These are phyloP conservation scores for Pavo muticus DNA, from an alignment of 2,113 vertebrate genomes.

Conservation along the genomic window DNA sequence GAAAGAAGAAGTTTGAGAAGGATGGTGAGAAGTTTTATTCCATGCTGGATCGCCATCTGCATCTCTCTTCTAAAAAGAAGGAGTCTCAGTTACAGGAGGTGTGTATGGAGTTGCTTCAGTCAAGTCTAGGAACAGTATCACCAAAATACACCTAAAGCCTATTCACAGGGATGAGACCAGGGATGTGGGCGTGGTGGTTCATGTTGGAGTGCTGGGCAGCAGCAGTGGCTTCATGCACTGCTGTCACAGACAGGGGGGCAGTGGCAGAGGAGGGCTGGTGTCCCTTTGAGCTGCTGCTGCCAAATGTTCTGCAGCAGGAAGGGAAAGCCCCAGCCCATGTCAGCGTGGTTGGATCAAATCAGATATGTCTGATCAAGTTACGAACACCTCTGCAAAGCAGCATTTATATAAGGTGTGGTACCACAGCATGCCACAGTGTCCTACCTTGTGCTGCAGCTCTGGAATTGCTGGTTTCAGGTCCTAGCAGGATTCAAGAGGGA, in stretches of 20 bases:
- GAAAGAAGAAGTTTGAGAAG: conserved; percentile 97
- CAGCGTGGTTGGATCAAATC: not conserved
- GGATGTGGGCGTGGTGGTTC: not conserved
- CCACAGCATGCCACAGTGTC: fast-evolving
- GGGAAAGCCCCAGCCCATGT: not conserved
- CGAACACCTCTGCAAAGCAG: not conserved
- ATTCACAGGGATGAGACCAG: not conserved
- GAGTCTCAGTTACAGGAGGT: conserved; percentile 95
- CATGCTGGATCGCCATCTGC: conserved; percentile 92
- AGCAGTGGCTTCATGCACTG: not conserved
- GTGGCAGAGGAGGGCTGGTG: not conserved
- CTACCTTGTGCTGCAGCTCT: not conserved
- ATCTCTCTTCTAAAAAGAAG: conserved; percentile 95
- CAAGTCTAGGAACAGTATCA: not conserved
- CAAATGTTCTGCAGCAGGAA: not conserved
- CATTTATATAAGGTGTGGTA: not conserved
- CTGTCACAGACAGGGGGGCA: not conserved
- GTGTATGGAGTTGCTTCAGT: not conserved
- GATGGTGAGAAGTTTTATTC: conserved; percentile 97
- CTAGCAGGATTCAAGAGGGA: not conserved
- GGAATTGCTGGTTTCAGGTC: not conserved
- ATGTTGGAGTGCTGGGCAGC: not conserved
- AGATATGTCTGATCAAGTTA: not conserved
- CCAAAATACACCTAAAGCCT: not conserved
- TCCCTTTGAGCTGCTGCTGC: not conserved